These are phyloP conservation scores for Taenaris catops DNA, from an alignment of 2,888 invertebrate species.

Conservation along the genomic window DNA sequence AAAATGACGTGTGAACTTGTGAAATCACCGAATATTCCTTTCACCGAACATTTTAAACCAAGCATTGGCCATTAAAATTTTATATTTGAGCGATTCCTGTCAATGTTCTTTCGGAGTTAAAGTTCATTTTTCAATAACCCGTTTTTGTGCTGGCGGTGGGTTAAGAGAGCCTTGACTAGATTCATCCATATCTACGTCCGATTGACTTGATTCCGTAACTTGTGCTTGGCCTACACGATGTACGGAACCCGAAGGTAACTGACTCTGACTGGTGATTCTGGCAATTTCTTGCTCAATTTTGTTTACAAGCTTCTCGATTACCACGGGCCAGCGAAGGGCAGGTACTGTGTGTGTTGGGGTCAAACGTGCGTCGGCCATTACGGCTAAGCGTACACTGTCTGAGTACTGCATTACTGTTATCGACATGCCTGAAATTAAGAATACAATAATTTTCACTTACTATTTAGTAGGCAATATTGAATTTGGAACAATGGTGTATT, in stretches of 20 bases:
- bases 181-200: not conserved
- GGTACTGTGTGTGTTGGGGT: slow-evolving; percentile 82
- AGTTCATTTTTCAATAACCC: slow-evolving; percentile 31
- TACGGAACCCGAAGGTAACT: slow-evolving; percentile 14
- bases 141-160: slow-evolving; percentile 45
- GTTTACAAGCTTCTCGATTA: slow-evolving; percentile 53
- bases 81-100: slow-evolving; percentile 1
- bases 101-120: not conserved
- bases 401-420: slow-evolving; percentile 85
- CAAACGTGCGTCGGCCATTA: slow-evolving; percentile 86
- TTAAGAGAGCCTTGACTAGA: slow-evolving; percentile 27
- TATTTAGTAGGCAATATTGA: no score
- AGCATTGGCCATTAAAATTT: not conserved
- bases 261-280: slow-evolving; percentile 48
- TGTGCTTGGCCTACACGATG: slow-evolving; percentile 22
- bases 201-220: slow-evolving; percentile 13
- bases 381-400: slow-evolving; percentile 81
- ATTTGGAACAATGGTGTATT: no score
- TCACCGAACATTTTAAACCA: no score
- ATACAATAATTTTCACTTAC: no score
- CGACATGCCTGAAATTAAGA: slow-evolving; percentile 81
- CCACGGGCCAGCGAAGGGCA: slow-evolving; percentile 61
- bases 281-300: slow-evolving; percentile 63
- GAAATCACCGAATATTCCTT: no score
- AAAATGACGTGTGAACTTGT: no score